These are phyloP conservation scores for Otocyon megalotis DNA, from an alignment of 2,113 vertebrate species.

Conservation along the genomic window DNA sequence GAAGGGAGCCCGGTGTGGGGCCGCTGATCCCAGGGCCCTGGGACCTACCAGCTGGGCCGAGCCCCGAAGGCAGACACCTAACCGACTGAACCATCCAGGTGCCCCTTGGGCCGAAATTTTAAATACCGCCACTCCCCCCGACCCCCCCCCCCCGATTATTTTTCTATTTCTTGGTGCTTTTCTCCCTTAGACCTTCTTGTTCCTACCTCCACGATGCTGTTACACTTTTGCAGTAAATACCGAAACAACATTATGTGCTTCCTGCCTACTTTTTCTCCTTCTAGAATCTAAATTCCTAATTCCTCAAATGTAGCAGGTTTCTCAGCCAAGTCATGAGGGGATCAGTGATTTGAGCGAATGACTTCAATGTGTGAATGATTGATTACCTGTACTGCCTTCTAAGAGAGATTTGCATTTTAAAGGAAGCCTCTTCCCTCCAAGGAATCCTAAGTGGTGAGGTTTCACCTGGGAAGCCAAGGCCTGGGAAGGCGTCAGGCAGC, in stretches of 20 bases:
- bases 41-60: too few relatives aligned
- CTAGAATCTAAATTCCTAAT: background rate
- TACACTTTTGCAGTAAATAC: background rate
- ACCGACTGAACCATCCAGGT: too few relatives aligned
- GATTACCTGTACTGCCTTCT: background rate
- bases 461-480: background rate
- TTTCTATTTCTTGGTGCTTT: background rate
- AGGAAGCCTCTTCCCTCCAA: background rate
- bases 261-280: background rate
- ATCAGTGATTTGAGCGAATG: background rate
- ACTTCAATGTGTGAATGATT: slow-evolving; percentile 7
- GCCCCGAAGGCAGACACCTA: too few relatives aligned
- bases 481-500: background rate
- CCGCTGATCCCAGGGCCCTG: too few relatives aligned
- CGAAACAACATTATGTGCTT: background rate
- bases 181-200: background rate
- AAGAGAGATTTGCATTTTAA: slow-evolving; percentile 29
- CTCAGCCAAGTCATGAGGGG: background rate
- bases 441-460: background rate
- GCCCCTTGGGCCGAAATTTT: background rate
- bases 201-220: background rate
- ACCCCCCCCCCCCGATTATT: background rate
- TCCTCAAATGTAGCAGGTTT: background rate
- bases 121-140: background rate
- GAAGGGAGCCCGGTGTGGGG: too few relatives aligned